Evolutionary conservation across 2,113 vertebrate genomes (phyloP).

Genomic region (Mus pahari): DNA sequence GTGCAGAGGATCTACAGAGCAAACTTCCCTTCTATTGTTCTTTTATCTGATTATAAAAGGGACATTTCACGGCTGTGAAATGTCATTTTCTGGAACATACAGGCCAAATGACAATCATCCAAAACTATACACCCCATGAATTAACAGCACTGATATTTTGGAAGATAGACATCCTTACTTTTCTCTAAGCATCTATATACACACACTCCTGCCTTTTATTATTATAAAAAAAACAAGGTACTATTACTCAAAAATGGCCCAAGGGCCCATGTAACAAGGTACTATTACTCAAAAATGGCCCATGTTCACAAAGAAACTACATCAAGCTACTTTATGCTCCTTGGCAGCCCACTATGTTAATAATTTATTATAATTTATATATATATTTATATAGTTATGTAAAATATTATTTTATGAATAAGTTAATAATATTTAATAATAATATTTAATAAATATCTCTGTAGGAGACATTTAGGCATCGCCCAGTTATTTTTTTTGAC

Average conservation of each 20-base stretch:
- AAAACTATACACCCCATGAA: not conserved
- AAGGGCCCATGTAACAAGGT: not conserved
- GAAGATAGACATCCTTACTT: not conserved
- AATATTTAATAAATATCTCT: not conserved
- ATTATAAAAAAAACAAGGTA: not conserved
- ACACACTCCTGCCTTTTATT: not conserved
- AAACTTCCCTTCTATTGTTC: constrained; percentile 63
- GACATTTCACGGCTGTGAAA: constrained; percentile 6
- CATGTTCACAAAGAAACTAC: not conserved
- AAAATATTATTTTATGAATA: no score
- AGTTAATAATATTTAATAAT: no score
- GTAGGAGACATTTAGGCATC: not conserved
- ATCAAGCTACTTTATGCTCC: not conserved
- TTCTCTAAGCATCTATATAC: not conserved
- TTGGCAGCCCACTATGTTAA: not conserved
- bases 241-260: not conserved
- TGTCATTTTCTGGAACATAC: constrained; percentile 51
- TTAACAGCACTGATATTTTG: not conserved
- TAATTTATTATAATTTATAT: no score
- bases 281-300: no score
- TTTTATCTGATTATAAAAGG: constrained; percentile 63
- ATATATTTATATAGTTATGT: no score
- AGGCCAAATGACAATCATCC: constrained; percentile 21
- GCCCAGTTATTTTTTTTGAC: not conserved
- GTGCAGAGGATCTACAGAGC: not conserved